A percentile compares a stretch with the other conserved stretches of the same genome.
Conservation (phyloP, 2,797 vertebrate species). For the Danio choprae region DNA sequence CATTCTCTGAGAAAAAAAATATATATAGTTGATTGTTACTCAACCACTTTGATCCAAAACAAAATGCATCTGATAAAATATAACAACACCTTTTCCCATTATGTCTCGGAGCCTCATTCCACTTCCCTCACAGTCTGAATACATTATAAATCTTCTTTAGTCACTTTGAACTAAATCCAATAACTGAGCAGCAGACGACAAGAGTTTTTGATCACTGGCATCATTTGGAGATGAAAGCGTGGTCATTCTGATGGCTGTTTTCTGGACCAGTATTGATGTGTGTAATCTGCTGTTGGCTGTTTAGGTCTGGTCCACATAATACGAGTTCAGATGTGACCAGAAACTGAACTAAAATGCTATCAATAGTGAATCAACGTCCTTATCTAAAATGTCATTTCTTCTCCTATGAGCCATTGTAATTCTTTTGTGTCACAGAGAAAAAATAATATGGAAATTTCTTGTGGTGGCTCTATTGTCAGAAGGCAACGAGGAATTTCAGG, state of each 20-base stretch:
- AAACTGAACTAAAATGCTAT: background rate
- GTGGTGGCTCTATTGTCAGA: background rate
- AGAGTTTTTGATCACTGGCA: conserved; percentile 5
- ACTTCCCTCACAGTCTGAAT: background rate
- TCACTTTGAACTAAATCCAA: background rate
- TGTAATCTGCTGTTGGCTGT: conserved; percentile 7
- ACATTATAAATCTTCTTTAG: background rate
- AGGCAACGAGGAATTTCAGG: background rate
- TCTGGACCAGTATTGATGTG: conserved; percentile 3
- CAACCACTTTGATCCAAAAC: background rate
- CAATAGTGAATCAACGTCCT: background rate
- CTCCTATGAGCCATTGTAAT: background rate
- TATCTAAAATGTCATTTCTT: background rate
- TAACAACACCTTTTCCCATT: background rate
- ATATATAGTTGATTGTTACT: background rate
- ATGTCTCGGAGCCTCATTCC: background rate
- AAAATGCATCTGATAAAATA: background rate
- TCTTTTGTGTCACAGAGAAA: background rate
- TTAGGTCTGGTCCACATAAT: background rate
- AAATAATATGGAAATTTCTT: background rate
- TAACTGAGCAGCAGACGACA: background rate
- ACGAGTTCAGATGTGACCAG: conserved; percentile 2
- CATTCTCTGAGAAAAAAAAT: background rate
- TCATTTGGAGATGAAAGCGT: conserved; percentile 5
- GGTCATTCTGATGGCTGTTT: conserved; percentile 5